These are phyloP conservation scores for Polydrusus tereticollis DNA, from an alignment of 2,888 invertebrate genomes.

Conservation along the genomic window DNA sequence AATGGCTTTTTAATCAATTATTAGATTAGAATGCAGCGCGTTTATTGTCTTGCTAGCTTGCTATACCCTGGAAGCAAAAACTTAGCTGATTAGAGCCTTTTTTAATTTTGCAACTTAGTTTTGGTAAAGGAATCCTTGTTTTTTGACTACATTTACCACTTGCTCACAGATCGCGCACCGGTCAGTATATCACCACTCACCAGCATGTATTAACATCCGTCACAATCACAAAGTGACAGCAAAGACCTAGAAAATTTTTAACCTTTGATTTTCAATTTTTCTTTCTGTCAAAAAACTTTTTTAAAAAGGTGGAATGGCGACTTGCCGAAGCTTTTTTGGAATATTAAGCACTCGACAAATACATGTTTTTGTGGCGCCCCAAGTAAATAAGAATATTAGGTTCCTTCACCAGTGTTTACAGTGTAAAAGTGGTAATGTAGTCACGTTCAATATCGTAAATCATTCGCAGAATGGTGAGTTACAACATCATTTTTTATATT, in stretches of 20 bases:
- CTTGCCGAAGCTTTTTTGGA: slow-evolving; percentile 38
- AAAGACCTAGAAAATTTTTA: slow-evolving; percentile 20
- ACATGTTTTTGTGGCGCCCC: slow-evolving; percentile 31
- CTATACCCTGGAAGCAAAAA: too few relatives aligned
- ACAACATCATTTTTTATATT: slow-evolving; percentile 28
- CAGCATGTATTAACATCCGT: too few relatives aligned
- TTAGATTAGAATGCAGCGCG: too few relatives aligned
- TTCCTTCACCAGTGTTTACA: slow-evolving; percentile 40
- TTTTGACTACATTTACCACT: background rate
- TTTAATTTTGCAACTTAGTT: too few relatives aligned
- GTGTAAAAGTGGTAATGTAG: slow-evolving; percentile 29
- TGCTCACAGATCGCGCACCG: background rate
- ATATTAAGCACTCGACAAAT: slow-evolving; percentile 39
- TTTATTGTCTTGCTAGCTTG: too few relatives aligned
- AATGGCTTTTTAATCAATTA: too few relatives aligned
- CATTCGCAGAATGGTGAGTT: slow-evolving; percentile 37
- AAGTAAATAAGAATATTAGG: slow-evolving; percentile 33
- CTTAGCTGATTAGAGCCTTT: too few relatives aligned
- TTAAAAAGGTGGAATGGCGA: slow-evolving; percentile 43
- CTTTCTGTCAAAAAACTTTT: slow-evolving; percentile 24
- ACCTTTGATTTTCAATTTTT: slow-evolving; percentile 34
- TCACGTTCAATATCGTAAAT: slow-evolving; percentile 16
- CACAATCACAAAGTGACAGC: background rate
- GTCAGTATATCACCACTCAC: background rate
- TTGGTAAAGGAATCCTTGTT: too few relatives aligned